These are phyloP conservation scores for Muscicapa comitata DNA, from an alignment of 2,797 vertebrate species.

Conservation along the genomic window DNA sequence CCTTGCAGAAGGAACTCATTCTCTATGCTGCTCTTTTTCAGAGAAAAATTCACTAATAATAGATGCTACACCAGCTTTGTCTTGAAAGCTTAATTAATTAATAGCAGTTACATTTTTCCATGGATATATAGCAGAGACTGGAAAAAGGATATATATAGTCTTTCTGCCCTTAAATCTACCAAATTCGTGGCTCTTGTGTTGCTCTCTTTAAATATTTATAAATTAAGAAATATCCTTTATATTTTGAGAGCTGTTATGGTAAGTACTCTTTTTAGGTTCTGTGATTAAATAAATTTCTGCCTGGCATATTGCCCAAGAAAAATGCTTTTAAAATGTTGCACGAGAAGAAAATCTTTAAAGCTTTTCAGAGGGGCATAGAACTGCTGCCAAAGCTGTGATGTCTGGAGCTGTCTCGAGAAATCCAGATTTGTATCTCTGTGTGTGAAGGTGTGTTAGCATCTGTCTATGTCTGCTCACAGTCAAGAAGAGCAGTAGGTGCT, in stretches of 20 bases:
- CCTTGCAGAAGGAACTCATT: not conserved
- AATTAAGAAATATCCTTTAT: not conserved
- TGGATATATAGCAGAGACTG: not conserved
- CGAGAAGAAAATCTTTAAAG: not conserved
- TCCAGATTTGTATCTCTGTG: not conserved
- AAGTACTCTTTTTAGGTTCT: constrained; percentile 7
- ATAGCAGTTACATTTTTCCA: not conserved
- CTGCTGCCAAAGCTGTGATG: not conserved
- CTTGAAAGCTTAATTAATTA: not conserved
- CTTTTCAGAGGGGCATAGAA: not conserved
- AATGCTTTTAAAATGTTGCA: not conserved
- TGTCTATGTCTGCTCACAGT: not conserved
- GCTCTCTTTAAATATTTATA: not conserved
- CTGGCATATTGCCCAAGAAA: not conserved
- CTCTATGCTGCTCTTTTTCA: not conserved
- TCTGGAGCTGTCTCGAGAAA: not conserved
- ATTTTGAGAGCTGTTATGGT: not conserved
- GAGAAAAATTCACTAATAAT: not conserved
- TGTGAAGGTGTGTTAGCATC: not conserved
- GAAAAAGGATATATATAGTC: not conserved
- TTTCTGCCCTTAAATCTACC: not conserved
- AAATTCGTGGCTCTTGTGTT: not conserved
- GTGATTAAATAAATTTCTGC: constrained; percentile 15
- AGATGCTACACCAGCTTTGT: not conserved
- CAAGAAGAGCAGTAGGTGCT: not conserved